These are phyloP conservation scores for Vultur gryphus DNA, from an alignment of 2,797 vertebrate genomes.

Conservation along the genomic window DNA sequence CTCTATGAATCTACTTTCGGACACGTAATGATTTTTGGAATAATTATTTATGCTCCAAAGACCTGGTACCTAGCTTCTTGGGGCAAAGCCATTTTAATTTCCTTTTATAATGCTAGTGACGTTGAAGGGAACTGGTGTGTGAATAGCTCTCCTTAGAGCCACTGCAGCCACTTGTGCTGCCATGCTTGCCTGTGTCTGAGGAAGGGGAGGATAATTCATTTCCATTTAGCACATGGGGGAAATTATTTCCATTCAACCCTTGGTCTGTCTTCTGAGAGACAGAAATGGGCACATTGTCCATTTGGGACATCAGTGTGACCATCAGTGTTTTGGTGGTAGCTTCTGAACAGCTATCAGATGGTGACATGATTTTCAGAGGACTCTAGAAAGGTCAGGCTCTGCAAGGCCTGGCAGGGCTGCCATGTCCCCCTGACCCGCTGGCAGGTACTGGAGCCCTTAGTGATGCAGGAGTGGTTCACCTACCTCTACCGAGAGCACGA, in stretches of 20 bases:
- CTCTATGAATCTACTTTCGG: background rate
- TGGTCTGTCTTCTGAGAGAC: background rate
- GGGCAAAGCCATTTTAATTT: background rate
- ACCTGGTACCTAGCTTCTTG: background rate
- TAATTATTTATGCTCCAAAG: background rate
- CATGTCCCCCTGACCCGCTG: background rate
- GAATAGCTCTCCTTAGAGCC: background rate
- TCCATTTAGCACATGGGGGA: background rate
- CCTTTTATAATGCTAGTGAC: background rate
- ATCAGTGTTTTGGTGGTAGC: background rate
- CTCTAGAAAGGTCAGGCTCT: background rate
- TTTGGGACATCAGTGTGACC: background rate
- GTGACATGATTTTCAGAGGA: background rate
- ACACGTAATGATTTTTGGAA: background rate
- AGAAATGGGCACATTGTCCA: background rate
- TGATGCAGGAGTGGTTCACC: background rate
- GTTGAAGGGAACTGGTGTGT: background rate
- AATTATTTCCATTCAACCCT: background rate
- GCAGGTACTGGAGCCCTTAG: background rate
- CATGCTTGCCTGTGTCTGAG: rapidly evolving
- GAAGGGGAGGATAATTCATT: background rate
- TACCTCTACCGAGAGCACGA: background rate
- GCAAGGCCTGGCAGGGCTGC: background rate
- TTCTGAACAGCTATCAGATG: background rate
- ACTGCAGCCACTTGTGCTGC: background rate